These are phyloP conservation scores for Dryoscopus gambensis DNA, from an alignment of 2,113 vertebrate genomes.

Conservation along the genomic window DNA sequence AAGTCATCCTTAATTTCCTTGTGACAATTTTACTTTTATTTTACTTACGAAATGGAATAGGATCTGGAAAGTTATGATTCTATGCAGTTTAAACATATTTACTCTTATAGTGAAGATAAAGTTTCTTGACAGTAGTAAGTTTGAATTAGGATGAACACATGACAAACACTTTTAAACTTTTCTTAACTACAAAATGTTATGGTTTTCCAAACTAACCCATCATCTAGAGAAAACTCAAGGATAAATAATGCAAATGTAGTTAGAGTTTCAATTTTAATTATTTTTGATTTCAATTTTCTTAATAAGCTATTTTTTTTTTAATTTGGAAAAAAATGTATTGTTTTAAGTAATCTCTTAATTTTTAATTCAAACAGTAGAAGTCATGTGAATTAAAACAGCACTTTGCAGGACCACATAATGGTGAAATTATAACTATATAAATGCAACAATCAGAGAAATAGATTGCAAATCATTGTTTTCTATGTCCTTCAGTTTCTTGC, in stretches of 20 bases:
- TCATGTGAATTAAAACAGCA: neutral
- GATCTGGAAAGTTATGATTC: neutral
- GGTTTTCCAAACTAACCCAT: neutral
- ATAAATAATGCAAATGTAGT: neutral
- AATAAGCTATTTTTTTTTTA: neutral
- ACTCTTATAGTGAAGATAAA: neutral
- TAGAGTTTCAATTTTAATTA: neutral
- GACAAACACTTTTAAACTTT: neutral
- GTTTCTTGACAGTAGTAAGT: neutral
- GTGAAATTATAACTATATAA: neutral
- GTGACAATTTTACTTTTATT: neutral
- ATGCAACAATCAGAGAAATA: neutral
- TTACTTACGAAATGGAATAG: neutral
- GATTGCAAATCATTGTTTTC: neutral
- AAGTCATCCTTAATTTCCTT: neutral
- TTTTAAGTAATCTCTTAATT: neutral
- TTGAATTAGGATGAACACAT: neutral
- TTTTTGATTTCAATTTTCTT: neutral
- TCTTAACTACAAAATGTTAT: neutral
- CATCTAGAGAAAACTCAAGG: neutral
- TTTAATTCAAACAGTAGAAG: neutral
- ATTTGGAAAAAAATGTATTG: neutral
- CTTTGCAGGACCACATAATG: neutral
- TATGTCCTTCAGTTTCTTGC: neutral
- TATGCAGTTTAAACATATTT: neutral